phyloP scores from a whole-genome alignment of 2,888 invertebrate species.

The Tipula unca region DNA sequence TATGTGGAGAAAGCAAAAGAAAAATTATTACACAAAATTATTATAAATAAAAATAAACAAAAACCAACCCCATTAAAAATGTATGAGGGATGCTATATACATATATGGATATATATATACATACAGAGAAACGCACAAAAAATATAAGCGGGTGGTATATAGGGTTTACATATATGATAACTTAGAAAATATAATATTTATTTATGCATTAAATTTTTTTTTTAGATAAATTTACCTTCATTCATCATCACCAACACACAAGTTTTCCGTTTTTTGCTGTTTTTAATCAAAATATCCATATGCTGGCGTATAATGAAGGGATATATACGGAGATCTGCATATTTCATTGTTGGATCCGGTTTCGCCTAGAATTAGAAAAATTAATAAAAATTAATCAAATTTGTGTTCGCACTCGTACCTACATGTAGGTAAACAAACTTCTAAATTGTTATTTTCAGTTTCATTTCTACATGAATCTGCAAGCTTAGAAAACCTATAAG shows the following conservation, averaged over 20 bases:
- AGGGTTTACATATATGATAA: background rate
- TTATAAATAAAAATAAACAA: constrained; percentile 8
- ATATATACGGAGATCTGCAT: background rate
- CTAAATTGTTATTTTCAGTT: background rate
- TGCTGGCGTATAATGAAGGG: background rate
- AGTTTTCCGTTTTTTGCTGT: background rate
- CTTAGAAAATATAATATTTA: constrained; percentile 4
- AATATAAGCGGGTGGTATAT: background rate
- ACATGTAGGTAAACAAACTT: background rate
- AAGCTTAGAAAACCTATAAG: too few species aligned
- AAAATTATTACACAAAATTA: background rate
- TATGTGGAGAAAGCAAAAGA: background rate
- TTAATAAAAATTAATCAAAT: background rate
- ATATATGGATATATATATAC: background rate
- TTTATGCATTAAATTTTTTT: background rate
- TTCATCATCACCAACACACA: background rate
- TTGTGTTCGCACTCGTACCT: background rate
- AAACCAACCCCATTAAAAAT: constrained; percentile 8
- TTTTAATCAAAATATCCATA: background rate
- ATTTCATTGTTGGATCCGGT: background rate
- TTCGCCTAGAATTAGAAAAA: background rate
- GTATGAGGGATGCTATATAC: background rate
- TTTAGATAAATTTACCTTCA: background rate
- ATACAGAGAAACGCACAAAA: background rate
- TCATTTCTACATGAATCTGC: too few species aligned